phyloP scores from a whole-genome alignment of 2,797 vertebrate species.

The Tinamus major region DNA sequence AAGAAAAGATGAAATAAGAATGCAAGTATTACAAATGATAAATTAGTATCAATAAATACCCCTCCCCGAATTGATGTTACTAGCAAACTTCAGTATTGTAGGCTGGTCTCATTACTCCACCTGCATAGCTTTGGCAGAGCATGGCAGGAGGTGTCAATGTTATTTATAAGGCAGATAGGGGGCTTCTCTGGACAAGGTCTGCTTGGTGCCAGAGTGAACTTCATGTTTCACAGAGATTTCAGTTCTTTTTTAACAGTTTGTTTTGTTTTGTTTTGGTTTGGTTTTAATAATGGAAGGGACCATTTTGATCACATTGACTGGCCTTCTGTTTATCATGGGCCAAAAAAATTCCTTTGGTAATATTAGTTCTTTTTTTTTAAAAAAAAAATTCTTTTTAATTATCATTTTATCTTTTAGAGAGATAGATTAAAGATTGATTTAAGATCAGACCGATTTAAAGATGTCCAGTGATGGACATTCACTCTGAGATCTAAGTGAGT shows the following conservation, averaged over 20 bases:
- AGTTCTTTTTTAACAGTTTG: not conserved
- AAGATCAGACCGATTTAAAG: not conserved
- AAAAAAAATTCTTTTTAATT: too few relatives aligned
- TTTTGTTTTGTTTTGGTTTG: not conserved
- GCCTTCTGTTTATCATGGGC: not conserved
- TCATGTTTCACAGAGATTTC: not conserved
- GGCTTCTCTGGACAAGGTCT: not conserved
- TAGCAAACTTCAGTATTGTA: not conserved
- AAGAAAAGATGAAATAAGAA: not conserved
- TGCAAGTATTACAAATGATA: not conserved
- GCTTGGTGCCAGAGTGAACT: not conserved
- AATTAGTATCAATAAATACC: not conserved
- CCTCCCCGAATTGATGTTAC: not conserved
- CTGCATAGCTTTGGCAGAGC: not conserved
- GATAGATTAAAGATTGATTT: not conserved
- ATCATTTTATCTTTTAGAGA: not conserved
- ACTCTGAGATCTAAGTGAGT: not conserved
- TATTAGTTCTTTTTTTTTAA: not conserved
- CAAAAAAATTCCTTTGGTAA: not conserved
- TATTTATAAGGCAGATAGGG: not conserved
- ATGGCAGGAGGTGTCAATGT: not conserved
- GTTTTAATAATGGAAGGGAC: not conserved
- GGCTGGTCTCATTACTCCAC: accelerated
- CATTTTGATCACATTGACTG: not conserved
- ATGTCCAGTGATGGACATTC: not conserved